Base-by-base conservation (phyloP, 2,888 invertebrate genomes). In the Scaptomyza polygonia region DNA sequence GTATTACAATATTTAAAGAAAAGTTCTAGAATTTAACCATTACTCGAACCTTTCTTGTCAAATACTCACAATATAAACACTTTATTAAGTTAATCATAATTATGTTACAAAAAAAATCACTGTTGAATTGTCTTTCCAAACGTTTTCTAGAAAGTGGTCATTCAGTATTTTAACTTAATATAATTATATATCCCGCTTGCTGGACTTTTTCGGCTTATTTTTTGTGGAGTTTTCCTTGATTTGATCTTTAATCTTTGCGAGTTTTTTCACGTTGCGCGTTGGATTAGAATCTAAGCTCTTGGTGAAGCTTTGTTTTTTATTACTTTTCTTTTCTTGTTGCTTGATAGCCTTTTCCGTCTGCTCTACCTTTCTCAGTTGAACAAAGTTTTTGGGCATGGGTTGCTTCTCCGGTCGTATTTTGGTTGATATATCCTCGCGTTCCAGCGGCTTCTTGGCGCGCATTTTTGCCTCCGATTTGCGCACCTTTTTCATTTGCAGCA, bases 401-500 rank as follows among this genome's bases (percentile, higher is more conserved):
- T 40, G 53, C 11, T 27, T 32, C 44, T 80, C 82, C 0, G 85
- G 57, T 0, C 67, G 68, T 11, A 84, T 74, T 53, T 79, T 85
- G 5, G 95, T 95, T 5, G 94, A 93, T 72, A 96, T 96, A 42
- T 94, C 92, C 52, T 95, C 95, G 9, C 96, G 92, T 48, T 93
- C 91, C 0, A 95, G 95, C 0, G 95, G 95, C 66, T 92, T 93
- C 56, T 91, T 93, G 69, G 93, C 92, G 11, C 95, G 90, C 70
- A 93, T 92, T 84, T 93, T 94, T 45, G 93, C 91, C 64, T 94
- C 94, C 53, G 93, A 94, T 77, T 95, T 94, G 54, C 93, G 93
- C 52, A 94, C 93, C 80, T 94, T 95, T 80, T 95, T 95, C 90
- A 97, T 92, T 59, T 93, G 93, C 72, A 98, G 92, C 95, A 98